Conservation (phyloP, 2,888 invertebrate genomes). For the Cerastis rubricosa region DNA sequence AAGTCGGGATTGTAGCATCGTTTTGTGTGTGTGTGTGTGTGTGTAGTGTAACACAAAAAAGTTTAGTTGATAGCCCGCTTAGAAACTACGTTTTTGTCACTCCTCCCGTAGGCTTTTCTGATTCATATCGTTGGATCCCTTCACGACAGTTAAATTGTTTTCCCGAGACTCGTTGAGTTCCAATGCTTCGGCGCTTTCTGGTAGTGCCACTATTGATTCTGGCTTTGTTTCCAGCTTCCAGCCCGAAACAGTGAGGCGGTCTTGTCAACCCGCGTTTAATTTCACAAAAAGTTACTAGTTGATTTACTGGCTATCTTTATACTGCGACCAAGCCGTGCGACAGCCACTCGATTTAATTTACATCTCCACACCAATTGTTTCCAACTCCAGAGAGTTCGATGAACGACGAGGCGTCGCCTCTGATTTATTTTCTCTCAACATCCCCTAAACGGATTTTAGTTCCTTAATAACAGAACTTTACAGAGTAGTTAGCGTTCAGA, state of each 20-base stretch:
- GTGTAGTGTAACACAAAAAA: neutral
- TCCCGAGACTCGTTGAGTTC: neutral
- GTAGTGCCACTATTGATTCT: neutral
- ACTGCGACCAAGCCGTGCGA: slow-evolving; percentile 63
- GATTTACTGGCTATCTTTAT: neutral
- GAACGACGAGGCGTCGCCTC: slow-evolving; percentile 81
- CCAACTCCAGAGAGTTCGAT: slow-evolving; percentile 83
- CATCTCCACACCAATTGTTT: slow-evolving; percentile 87
- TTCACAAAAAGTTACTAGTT: neutral
- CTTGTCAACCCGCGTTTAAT: neutral
- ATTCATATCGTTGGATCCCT: neutral
- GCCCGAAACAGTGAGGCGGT: neutral
- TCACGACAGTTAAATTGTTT: neutral
- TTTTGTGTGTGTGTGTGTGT: too few species aligned
- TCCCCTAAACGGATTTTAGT: slow-evolving; percentile 85
- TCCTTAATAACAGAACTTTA: slow-evolving; percentile 80
- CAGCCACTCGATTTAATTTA: slow-evolving; percentile 89
- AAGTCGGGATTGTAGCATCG: neutral
- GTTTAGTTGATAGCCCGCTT: neutral
- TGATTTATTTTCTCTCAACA: slow-evolving; percentile 88
- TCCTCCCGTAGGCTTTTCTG: neutral
- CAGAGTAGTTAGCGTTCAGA: slow-evolving; percentile 66
- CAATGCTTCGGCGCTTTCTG: neutral
- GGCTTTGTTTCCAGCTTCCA: too few species aligned
- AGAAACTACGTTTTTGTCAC: neutral